Evolutionary conservation across 1,140 invertebrate species (phyloP).

Genomic region (Geopemphigus sp.): DNA sequence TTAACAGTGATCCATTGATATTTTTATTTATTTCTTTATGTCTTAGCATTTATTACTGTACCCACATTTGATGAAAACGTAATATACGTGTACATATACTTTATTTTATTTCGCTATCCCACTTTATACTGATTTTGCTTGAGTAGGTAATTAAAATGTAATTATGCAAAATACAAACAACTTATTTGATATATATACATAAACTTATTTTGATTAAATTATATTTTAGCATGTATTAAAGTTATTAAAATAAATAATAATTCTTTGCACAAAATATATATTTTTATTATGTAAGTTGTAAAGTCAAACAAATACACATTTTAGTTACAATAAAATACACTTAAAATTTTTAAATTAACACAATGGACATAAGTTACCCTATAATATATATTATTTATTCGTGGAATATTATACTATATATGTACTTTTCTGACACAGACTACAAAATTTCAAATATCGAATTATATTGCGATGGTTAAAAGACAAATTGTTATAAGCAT

Average conservation of each 20-base stretch:
- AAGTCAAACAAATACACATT: not conserved
- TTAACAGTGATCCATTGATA: not conserved
- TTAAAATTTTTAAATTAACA: no score
- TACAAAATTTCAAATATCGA: not conserved
- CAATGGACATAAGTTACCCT: not conserved
- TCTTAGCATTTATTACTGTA: not conserved
- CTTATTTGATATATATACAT: no score
- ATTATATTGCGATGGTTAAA: not conserved
- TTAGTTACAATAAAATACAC: not conserved
- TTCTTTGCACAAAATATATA: no score
- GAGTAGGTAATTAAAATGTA: no score
- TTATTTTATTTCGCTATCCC: not conserved
- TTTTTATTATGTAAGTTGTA: not conserved
- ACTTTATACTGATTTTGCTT: no score
- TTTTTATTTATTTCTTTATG: slow-evolving; percentile 15
- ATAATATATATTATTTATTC: not conserved
- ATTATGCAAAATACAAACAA: no score
- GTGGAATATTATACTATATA: not conserved
- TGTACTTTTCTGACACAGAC: not conserved
- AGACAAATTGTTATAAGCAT: no score
- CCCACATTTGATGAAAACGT: not conserved
- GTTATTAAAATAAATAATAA: no score
- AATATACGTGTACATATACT: not conserved
- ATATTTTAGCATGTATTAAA: no score
- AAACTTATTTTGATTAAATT: no score